Percentiles rank a stretch among this genome's conserved stretches.
These are phyloP conservation scores for Halocaridina rubra DNA, from an alignment of 2,888 invertebrate genomes.

Conservation along the genomic window DNA sequence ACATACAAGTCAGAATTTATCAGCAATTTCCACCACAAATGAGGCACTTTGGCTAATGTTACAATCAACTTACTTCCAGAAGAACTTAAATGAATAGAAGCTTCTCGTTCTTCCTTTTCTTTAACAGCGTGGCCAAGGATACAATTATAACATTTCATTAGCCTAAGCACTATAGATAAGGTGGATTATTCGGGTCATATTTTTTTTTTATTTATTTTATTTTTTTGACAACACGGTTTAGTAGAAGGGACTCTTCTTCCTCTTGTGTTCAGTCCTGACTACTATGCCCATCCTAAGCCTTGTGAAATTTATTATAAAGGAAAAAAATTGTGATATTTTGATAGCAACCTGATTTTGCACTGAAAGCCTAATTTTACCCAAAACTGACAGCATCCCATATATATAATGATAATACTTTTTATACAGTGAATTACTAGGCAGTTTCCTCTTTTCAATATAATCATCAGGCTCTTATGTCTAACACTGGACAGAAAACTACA, in stretches of 20 bases:
- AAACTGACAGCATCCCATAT: conserved; percentile 42
- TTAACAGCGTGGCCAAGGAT: too few relatives aligned
- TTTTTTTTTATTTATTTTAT: neutral
- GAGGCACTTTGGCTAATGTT: conserved; percentile 4
- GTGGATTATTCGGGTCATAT: too few relatives aligned
- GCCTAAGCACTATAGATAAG: neutral
- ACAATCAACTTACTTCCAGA: too few relatives aligned
- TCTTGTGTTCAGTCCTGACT: conserved; percentile 8
- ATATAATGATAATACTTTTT: conserved; percentile 28
- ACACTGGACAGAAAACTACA: conserved; percentile 12
- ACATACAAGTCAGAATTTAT: conserved; percentile 9
- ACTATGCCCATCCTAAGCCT: conserved; percentile 20
- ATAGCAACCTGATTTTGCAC: conserved; percentile 30
- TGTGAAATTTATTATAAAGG: conserved; percentile 25
- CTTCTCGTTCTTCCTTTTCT: too few relatives aligned
- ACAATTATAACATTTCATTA: neutral
- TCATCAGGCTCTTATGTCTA: conserved; percentile 26
- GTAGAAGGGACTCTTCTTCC: neutral
- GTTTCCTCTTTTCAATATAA: conserved; percentile 15
- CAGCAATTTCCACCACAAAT: neutral
- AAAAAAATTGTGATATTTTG: conserved; percentile 29
- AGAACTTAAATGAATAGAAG: too few relatives aligned
- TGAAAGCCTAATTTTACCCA: conserved; percentile 20
- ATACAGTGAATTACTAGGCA: conserved; percentile 24
- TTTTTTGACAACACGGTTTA: neutral